Evolutionary conservation across 2,888 invertebrate genomes (phyloP), one percentile per base, ranked within the genome.

Genomic region (Panorpa germanica): DNA sequence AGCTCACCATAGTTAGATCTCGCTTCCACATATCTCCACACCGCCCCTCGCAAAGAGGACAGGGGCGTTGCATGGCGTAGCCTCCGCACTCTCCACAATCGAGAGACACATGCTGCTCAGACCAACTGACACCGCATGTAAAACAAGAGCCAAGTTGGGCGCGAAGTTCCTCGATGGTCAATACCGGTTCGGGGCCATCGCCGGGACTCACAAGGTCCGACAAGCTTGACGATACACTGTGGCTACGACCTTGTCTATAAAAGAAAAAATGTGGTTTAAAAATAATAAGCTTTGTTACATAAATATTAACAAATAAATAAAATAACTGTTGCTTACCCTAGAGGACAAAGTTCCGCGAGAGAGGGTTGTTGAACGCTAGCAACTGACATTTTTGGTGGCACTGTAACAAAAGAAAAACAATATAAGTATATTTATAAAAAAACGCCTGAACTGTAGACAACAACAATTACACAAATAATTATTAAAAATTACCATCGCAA

Each of bases 71-170:
- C 44, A 78, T 57, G 32, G 75, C 70, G 46, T 77, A 81, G 31
- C 80, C 76, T 24, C 78, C 81, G 48, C 81, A 82, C 49, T 82
- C 81, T 28, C 65, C 59, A 50, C 81, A 82, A 47, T 76, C 77
- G 26, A 76, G 55, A 6, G 76, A 74, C 24, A 75, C 72, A 48
- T 80, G 77, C 42, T 72, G 68, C 45, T 77, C 73, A 41, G 64
- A 65, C 81, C 81, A 82, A 40, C 73, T 74, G 15, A 78, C 77
- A 29, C 78, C 77, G 51, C 81, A 82, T 50, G 70, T 70, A 49
- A 75, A 75, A 48, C 76, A 76, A 38, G 73, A 73, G 49, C 70
- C 70, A 47, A 75, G 61, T 45, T 75, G 72, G 34, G 65, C 60
- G 29, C 72, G 65, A 37, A 76, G 52, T 45, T 73, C 73, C 48